Conservation (phyloP, 1,140 invertebrate genomes). For the Latrodectus geometricus region DNA sequence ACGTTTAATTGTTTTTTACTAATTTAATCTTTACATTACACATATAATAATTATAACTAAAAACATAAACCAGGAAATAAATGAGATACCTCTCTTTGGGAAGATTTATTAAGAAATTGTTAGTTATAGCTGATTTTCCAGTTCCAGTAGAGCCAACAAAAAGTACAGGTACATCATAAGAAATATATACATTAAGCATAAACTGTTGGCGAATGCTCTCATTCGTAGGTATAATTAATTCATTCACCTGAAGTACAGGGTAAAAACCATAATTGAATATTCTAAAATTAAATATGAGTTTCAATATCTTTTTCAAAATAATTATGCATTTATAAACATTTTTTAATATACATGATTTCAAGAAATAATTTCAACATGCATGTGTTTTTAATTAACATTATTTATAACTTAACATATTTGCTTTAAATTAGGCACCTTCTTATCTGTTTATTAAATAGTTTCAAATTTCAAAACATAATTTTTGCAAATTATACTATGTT, state of each 20-base stretch:
- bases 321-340: too few species aligned
- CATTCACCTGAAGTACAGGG: constrained; percentile 72
- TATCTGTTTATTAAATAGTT: too few species aligned
- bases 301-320: too few species aligned
- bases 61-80: neutral
- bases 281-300: too few species aligned
- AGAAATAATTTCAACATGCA: too few species aligned
- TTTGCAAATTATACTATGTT: too few species aligned
- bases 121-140: constrained; percentile 89
- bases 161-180: constrained; percentile 78
- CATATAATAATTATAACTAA: neutral
- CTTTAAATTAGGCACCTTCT: too few species aligned
- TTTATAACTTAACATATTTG: too few species aligned
- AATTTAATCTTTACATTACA: neutral
- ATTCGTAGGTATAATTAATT: constrained; percentile 87
- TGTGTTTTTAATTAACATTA: too few species aligned
- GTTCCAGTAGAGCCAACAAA: constrained; percentile 95
- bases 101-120: constrained; percentile 81
- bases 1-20: neutral
- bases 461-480: too few species aligned
- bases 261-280: too few species aligned
- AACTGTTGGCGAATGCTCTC: constrained; percentile 84
- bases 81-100: constrained; percentile 73
- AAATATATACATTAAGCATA: constrained; percentile 79
- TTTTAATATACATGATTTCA: too few species aligned